These are phyloP conservation scores for Oplegnathus fasciatus DNA, from an alignment of 2,113 vertebrate genomes.

Conservation along the genomic window DNA sequence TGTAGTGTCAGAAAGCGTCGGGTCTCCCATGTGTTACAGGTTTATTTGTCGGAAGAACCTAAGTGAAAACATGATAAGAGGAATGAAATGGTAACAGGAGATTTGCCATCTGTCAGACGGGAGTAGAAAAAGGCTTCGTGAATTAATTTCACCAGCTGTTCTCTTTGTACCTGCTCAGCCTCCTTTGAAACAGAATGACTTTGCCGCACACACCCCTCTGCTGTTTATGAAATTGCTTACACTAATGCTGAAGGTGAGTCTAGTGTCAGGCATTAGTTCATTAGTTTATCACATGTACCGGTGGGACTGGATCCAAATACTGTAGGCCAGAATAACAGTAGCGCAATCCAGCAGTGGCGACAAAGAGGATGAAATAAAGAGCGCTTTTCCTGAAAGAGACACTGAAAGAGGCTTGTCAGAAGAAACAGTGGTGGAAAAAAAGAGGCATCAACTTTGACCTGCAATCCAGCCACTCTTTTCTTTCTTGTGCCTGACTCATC, in stretches of 20 bases:
- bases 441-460: conserved; percentile 70
- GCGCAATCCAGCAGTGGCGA: neutral
- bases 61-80: conserved; percentile 71
- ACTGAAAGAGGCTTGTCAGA: conserved; percentile 27
- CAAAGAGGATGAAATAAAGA: conserved; percentile 21
- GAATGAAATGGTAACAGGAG: conserved; percentile 70
- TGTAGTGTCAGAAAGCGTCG: conserved; percentile 35
- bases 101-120: conserved; percentile 78
- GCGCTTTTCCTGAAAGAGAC: conserved; percentile 19
- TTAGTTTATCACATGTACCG: conserved; percentile 2
- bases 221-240: conserved; percentile 30
- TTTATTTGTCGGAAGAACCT: conserved; percentile 66
- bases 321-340: conserved; percentile 9
- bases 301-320: neutral
- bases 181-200: conserved; percentile 49
- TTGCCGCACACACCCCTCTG: conserved; percentile 4
- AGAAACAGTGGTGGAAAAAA: conserved; percentile 33
- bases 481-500: conserved; percentile 66
- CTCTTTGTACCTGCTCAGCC: conserved; percentile 62
- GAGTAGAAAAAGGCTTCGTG: conserved; percentile 52
- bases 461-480: conserved; percentile 58
- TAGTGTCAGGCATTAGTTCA: conserved; percentile 1
- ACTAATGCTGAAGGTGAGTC: conserved; percentile 37
- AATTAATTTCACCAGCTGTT: conserved; percentile 81
- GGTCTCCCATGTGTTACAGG: conserved; percentile 36